These are phyloP conservation scores for Monochamus alternatus DNA, from an alignment of 2,888 invertebrate genomes.

Conservation along the genomic window DNA sequence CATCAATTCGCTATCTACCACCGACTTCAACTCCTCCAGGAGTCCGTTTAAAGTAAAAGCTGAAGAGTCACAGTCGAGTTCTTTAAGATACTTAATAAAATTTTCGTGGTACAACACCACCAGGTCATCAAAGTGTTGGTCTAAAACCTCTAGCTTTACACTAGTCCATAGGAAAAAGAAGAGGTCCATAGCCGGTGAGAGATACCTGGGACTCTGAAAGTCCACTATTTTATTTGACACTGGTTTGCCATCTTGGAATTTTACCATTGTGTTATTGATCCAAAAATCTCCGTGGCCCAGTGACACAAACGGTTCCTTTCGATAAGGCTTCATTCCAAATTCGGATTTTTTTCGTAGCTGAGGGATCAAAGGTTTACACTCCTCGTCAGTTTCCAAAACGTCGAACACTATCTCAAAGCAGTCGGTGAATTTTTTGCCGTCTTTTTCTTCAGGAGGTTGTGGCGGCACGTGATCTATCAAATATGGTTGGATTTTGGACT, in stretches of 20 bases:
- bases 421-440: neutral
- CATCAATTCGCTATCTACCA: neutral
- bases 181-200: constrained; percentile 68
- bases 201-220: constrained; percentile 73
- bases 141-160: neutral
- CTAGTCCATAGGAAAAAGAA: constrained; percentile 19
- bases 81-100: neutral
- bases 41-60: constrained; percentile 10
- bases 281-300: constrained; percentile 74
- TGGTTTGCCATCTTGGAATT: constrained; percentile 64
- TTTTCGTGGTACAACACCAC: constrained; percentile 2
- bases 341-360: neutral
- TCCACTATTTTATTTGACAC: constrained; percentile 71
- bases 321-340: neutral
- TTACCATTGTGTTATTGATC: constrained; percentile 75
- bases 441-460: neutral
- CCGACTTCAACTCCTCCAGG: constrained; percentile 1
- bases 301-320: constrained; percentile 66
- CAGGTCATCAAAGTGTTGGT: constrained; percentile 6
- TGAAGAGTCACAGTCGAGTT: constrained; percentile 3
- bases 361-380: neutral
- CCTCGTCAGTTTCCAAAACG: constrained; percentile 3
- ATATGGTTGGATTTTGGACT: constrained; percentile 61
- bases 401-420: neutral
- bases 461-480: constrained; percentile 26